Conservation (phyloP, 2,113 vertebrate genomes). For the Illadopsis cleaveri region DNA sequence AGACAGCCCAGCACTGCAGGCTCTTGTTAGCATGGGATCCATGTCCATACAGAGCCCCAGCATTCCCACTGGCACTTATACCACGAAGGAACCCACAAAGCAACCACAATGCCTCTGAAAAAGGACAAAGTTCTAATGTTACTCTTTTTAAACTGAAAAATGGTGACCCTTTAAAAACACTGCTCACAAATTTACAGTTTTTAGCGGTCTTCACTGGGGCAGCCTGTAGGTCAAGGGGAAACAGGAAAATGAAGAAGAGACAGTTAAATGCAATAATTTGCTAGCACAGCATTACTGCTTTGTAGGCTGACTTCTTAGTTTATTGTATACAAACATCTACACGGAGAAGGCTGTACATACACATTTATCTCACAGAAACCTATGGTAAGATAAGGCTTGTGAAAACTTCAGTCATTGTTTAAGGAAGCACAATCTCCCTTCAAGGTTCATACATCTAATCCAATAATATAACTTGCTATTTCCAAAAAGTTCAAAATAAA, state of each 20-base stretch:
- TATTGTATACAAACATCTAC: not conserved
- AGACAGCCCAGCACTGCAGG: too few relatives aligned
- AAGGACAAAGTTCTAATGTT: not conserved
- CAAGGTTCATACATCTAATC: not conserved
- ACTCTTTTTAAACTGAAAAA: not conserved
- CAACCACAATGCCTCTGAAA: not conserved
- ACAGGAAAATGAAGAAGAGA: not conserved
- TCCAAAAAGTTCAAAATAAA: not conserved
- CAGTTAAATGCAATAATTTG: not conserved
- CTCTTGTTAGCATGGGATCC: not conserved
- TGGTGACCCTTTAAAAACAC: not conserved
- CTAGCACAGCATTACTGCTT: not conserved
- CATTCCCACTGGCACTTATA: accelerated
- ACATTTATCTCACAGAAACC: not conserved
- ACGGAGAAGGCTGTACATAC: accelerated
- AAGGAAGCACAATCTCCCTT: not conserved
- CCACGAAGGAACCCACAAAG: accelerated
- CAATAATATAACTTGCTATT: not conserved
- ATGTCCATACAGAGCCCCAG: accelerated
- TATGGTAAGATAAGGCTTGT: not conserved
- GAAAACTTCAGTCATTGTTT: not conserved
- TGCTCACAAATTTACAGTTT: not conserved
- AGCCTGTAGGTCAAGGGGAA: not conserved
- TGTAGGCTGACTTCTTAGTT: not conserved
- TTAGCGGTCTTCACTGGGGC: accelerated